These are phyloP conservation scores for Nineta flava DNA, from an alignment of 2,888 invertebrate genomes.

Conservation along the genomic window DNA sequence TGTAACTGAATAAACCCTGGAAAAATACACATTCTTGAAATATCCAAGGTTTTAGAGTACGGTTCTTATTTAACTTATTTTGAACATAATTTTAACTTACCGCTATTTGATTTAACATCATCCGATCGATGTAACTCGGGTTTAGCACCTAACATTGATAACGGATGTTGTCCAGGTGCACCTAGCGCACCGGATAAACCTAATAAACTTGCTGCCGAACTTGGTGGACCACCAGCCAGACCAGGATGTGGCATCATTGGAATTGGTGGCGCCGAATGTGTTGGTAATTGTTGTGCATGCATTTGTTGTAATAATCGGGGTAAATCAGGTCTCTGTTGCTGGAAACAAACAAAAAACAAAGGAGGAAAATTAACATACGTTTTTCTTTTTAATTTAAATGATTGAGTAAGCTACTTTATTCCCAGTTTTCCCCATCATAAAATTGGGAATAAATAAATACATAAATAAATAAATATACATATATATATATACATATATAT, in stretches of 20 bases:
- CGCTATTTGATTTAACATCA: constrained; percentile 60
- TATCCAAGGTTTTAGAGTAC: too few species aligned
- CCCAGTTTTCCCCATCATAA: background rate
- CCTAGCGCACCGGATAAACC: constrained; percentile 43
- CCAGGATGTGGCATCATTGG: constrained; percentile 55
- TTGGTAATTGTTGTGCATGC: constrained; percentile 75
- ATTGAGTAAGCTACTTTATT: background rate
- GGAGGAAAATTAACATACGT: constrained; percentile 6
- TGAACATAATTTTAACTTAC: constrained; percentile 31
- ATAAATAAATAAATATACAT: too few species aligned
- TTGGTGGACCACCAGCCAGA: constrained; percentile 34
- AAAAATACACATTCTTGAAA: too few species aligned
- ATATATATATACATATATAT: too few species aligned
- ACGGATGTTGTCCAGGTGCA: constrained; percentile 52
- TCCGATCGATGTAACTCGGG: constrained; percentile 62
- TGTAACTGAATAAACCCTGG: too few species aligned
- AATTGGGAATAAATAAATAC: too few species aligned
- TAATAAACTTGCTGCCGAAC: constrained; percentile 40
- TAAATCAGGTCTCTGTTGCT: constrained; percentile 76
- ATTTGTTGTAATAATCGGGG: constrained; percentile 78
- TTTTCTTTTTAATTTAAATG: background rate
- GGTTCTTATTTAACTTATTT: too few species aligned
- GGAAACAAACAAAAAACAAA: constrained; percentile 32
- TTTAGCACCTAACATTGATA: constrained; percentile 61
- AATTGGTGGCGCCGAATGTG: constrained; percentile 51